Base-by-base conservation (phyloP, 2,797 vertebrate species). In the Chelon labrosus region DNA sequence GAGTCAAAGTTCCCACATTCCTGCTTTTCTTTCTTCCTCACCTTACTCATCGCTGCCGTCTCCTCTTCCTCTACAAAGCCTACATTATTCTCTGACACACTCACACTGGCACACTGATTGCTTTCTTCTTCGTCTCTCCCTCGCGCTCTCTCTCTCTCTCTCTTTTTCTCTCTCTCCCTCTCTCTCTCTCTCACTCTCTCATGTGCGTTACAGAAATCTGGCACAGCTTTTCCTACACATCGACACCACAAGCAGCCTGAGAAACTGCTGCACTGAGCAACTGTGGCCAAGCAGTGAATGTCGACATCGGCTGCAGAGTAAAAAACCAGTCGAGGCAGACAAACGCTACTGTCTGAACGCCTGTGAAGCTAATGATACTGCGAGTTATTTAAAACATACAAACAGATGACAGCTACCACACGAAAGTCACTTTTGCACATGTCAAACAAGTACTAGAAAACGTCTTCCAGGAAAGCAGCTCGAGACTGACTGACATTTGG, bases 1-100 rank as follows among this genome's bases (percentile, higher is more conserved):
- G 53, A 78, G 62, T 68, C 38, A 60, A 63, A 51, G 54, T 52
- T 58, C 31, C 51, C 59, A 52, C 50, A 63, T 65, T 75, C 56
- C 52, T 58, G 69, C 25, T 20, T 66, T 62, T 70, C 42, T 74
- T 72, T 52, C 49, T 77, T 68, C 54, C 41, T 82, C 63, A 77
- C 56, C 64, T 77, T 73, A 53, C 65, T 83, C 79, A 80, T 85
- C 73, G 67, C 47, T 64, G 60, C 75, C 60, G 46, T 37, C 54
- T 68, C 54, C 20, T 61, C 69, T 55, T 73, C 61, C 44, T 79
- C 38, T 31, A 67, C 78, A 85, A 79, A 65, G 62, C 42, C 70
- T 35, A 13, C 70, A 81, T 79, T 87, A 58, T 83, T 79, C 70
- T 47, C 58, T 59, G 25, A 80, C 59, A 65, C 51, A 71, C 51